Base-by-base conservation (phyloP, 2,113 vertebrate species). In the Anoplopoma fimbria region DNA sequence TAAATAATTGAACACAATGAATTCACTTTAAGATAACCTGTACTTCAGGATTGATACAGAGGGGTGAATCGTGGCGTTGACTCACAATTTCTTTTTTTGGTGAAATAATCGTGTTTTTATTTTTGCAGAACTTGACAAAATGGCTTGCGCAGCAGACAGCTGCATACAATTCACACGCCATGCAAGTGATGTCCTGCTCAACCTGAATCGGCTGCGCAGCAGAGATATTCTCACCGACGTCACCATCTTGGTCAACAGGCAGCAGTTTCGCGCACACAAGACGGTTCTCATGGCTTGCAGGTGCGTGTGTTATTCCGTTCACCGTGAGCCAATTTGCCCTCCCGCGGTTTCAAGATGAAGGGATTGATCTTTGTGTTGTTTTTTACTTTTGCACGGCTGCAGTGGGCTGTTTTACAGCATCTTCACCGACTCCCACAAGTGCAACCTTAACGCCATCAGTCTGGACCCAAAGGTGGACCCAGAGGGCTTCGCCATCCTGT, bases 211-310 rank as follows among this genome's bases (percentile, higher is more conserved):
- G 53, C 96, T 99, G 62, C 96, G 98, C 3, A 98, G 96, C 93
- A 94, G 98, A 61, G 97, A 99, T 49, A 98, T 99, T 80, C 93
- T 99, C 81, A 99, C 98, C 0, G 98, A 99, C 17, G 98, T 99
- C 2, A 97, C 98, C 45, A 98, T 99, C 73, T 93, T 99, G 2
- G 97, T 99, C 27, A 98, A 96, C 95, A 96, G 97, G 31, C 97
- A 99, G 86, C 98, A 98, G 94, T 99, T 99, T 40, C 96, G 97
- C 77, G 98, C 98, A 65, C 98, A 99, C 93, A 99, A 99, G 94
- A 99, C 98, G 0, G 97, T 99, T 57, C 96, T 99, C 82, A 99
- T 99, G 98, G 98, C 98, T 89, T 99, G 98, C 97, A 99, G 98
- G 98, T 99, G 88, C 92, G 94, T 83, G 93, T 82, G 42, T 63